Percentiles rank a stretch among this genome's conserved stretches.
Conservation (phyloP, 2,888 invertebrate genomes). For the Dasypolia templi region DNA sequence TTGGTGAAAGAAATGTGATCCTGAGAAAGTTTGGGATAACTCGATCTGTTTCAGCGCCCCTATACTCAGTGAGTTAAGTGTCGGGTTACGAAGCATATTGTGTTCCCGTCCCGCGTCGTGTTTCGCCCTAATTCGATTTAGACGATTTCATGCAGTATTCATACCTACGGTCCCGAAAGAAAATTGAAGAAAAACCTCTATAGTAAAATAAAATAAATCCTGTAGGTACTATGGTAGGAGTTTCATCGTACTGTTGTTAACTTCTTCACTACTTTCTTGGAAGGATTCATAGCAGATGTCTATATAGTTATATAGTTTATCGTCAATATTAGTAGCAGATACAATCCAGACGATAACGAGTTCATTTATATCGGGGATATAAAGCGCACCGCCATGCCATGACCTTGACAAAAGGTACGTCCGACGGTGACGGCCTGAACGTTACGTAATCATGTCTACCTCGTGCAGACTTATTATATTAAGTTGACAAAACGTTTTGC, state of each 20-base stretch:
- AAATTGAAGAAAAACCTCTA: not conserved
- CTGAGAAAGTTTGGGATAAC: slow-evolving; percentile 55
- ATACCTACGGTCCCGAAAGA: not conserved
- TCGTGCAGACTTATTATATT: slow-evolving; percentile 3
- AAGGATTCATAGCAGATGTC: not conserved
- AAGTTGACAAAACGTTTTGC: not conserved
- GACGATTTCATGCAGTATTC: slow-evolving; percentile 37
- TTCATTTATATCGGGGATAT: not conserved
- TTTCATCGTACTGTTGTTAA: not conserved
- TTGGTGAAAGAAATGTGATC: slow-evolving; percentile 28
- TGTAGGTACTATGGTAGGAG: not conserved
- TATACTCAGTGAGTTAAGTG: slow-evolving; percentile 38
- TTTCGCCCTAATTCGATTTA: slow-evolving; percentile 46
- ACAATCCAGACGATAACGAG: slow-evolving; percentile 5
- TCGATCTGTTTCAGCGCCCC: slow-evolving; percentile 46
- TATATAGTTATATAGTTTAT: not conserved
- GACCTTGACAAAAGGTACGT: slow-evolving; percentile 22
- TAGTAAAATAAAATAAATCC: not conserved
- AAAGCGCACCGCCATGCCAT: slow-evolving; percentile 11
- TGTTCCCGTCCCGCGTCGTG: slow-evolving; percentile 46
- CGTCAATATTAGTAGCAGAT: slow-evolving; percentile 7
- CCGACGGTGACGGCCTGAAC: too few species aligned
- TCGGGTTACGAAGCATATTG: slow-evolving; percentile 54
- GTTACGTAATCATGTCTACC: slow-evolving; percentile 2
- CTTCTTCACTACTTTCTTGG: not conserved